Percentiles rank a stretch among this genome's conserved stretches.
Conservation (phyloP, 2,797 vertebrate genomes). For the Malacoctenus gilli region DNA sequence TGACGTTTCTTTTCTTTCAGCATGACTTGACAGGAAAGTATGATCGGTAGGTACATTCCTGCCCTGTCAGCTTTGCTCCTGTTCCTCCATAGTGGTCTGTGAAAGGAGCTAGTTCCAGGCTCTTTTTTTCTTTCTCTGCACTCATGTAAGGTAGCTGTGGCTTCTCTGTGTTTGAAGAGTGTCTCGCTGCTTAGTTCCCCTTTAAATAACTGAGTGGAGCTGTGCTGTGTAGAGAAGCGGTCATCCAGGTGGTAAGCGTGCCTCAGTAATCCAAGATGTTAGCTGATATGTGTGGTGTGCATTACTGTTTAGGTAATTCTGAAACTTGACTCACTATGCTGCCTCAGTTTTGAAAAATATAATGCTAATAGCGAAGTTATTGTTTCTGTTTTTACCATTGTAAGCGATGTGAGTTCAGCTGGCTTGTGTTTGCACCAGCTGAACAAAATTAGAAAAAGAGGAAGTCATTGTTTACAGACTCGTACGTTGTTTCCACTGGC, state of each 20-base stretch:
- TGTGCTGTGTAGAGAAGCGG: slow-evolving; percentile 28
- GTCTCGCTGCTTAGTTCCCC: slow-evolving; percentile 6
- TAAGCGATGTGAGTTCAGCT: too few species aligned
- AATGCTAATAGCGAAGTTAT: background rate
- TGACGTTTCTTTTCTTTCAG: background rate
- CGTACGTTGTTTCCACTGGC: slow-evolving; percentile 53
- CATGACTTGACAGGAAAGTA: slow-evolving; percentile 33
- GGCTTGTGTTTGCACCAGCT: slow-evolving; percentile 45
- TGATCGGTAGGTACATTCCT: slow-evolving; percentile 72
- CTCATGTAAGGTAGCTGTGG: slow-evolving; percentile 24
- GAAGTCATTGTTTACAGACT: slow-evolving; percentile 73
- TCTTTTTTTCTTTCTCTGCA: background rate
- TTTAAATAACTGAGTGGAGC: slow-evolving; percentile 17
- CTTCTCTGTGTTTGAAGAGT: slow-evolving; percentile 10
- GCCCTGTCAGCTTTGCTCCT: too few species aligned
- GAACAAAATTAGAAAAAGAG: slow-evolving; percentile 59
- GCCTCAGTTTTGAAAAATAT: slow-evolving; percentile 33
- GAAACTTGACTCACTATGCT: slow-evolving; percentile 56
- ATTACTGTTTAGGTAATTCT: slow-evolving; percentile 65
- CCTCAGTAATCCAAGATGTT: slow-evolving; percentile 75
- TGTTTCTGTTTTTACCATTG: background rate
- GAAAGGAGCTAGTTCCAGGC: slow-evolving; percentile 4
- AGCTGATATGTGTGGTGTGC: slow-evolving; percentile 69
- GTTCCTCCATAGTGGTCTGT: too few species aligned
- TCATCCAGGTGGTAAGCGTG: slow-evolving; percentile 75